Percentiles rank a stretch among this genome's conserved stretches.
phyloP scores from a whole-genome alignment of 2,113 vertebrate species.

The Syngnathoides biaculeatus region DNA sequence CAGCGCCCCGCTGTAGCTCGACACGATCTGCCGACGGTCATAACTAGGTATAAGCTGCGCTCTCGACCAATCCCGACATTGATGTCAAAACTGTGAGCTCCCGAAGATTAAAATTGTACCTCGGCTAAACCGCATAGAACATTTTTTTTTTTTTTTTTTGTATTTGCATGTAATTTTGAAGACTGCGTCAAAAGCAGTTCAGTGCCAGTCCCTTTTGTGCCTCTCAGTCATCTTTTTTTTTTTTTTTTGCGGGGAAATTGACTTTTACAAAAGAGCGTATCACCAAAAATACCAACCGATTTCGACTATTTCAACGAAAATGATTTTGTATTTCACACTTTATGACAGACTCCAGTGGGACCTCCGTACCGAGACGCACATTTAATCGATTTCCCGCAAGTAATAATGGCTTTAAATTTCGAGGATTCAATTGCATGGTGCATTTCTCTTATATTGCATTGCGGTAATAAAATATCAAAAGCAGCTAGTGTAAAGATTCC shows the following conservation, averaged over 20 bases:
- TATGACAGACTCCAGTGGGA: not conserved
- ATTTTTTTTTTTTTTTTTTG: conserved; percentile 6
- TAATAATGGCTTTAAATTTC: not conserved
- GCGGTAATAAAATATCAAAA: not conserved
- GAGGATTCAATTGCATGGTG: conserved; percentile 1
- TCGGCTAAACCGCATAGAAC: conserved; percentile 40
- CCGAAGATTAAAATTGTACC: conserved; percentile 12
- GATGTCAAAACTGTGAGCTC: conserved; percentile 13
- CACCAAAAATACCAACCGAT: not conserved
- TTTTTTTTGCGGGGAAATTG: not conserved
- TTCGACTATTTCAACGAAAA: not conserved
- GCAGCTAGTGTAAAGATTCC: not conserved
- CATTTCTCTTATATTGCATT: not conserved
- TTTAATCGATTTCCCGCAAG: not conserved
- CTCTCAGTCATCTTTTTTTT: not conserved
- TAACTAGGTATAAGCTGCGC: not conserved
- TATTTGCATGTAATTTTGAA: conserved; percentile 37
- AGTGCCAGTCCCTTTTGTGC: conserved; percentile 12
- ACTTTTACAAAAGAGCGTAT: not conserved
- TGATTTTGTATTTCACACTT: not conserved
- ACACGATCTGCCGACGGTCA: conserved; percentile 7
- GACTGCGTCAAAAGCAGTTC: not conserved
- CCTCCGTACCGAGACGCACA: not conserved
- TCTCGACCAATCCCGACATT: conserved; percentile 12
- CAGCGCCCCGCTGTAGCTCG: not conserved